Evolutionary conservation across 2,888 invertebrate species (phyloP), one percentile per base, ranked within the genome.

Genomic region (Erebia palarica): DNA sequence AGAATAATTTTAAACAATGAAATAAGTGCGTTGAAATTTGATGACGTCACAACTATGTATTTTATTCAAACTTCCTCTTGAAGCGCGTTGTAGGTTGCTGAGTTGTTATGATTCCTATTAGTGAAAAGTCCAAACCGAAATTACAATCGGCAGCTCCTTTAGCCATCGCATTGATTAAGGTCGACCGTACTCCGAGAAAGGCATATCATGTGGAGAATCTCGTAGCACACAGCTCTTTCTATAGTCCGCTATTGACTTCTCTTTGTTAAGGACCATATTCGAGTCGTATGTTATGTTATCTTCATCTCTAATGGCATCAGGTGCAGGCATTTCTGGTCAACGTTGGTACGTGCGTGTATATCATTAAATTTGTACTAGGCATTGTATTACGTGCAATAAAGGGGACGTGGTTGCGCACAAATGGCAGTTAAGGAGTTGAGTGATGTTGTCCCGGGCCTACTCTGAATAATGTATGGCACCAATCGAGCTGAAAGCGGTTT

Each of bases 381-480:
- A 44, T 61, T 49, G 49, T 47, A 49, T 63, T 47, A 63, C 21
- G 47, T 63, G 27, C 63, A 63, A 49, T 66, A 58, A 66, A 66
- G 57, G 21, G 57, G 65, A 57, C 66, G 66, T 66, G 57, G 66
- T 58, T 57, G 57, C 57, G 66, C 44, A 63, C 63, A 63, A 63
- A 63, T 21, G 63, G 63, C 13, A 57, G 63, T 63, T 61, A 55
- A 42, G 60, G 60, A 53, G 60, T 66, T 61, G 66, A 70, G 70
- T 55, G 61, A 67, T 70, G 66, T 70, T 53, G 65, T 63, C 77
- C 72, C 75, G 71, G 57, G 72, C 73, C 63, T 70, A 70, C 65
- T 70, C 77, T 82, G 83, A 85, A 86, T 87, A 84, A 85, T 86
- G 83, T 82, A 87, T 84, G 75, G 75, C 75, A 73, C 76, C 84